Conservation (phyloP, 2,113 vertebrate genomes). For the Eubucco bourcierii region DNA sequence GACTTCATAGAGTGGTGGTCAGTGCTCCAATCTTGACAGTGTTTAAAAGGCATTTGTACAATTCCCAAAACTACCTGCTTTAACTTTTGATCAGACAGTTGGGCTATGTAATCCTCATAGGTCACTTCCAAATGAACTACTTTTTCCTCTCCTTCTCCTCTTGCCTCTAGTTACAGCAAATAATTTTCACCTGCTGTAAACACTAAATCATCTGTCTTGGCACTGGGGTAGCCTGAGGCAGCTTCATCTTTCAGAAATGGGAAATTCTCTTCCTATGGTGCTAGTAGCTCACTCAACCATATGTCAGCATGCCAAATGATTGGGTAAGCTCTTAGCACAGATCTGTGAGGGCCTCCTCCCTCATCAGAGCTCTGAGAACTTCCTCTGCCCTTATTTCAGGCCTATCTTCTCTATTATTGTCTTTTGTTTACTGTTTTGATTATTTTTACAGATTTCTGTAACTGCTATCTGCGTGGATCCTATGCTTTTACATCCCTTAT, state of each 20-base stretch:
- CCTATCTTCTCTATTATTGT: no score
- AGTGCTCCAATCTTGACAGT: no score
- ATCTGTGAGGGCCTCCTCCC: neutral
- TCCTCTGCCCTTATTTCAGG: neutral
- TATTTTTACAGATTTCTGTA: neutral
- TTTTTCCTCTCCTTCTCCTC: neutral
- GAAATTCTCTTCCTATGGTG: neutral
- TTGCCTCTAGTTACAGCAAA: neutral
- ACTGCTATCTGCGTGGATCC: neutral
- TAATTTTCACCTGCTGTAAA: neutral
- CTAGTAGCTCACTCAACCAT: neutral
- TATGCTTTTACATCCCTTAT: neutral
- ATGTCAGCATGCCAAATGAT: fast-evolving
- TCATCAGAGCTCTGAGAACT: neutral
- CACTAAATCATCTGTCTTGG: neutral
- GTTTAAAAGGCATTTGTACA: no score
- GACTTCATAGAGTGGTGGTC: no score
- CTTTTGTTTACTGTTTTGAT: neutral
- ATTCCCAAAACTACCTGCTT: neutral
- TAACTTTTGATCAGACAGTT: neutral
- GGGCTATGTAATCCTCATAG: neutral
- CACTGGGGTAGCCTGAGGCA: neutral
- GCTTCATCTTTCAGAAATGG: neutral
- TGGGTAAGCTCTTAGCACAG: neutral
- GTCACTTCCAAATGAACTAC: neutral